Evolutionary conservation across 1,140 invertebrate genomes (phyloP), one percentile per base, ranked within the genome.

Genomic region (Drosophila pseudoobscura): DNA sequence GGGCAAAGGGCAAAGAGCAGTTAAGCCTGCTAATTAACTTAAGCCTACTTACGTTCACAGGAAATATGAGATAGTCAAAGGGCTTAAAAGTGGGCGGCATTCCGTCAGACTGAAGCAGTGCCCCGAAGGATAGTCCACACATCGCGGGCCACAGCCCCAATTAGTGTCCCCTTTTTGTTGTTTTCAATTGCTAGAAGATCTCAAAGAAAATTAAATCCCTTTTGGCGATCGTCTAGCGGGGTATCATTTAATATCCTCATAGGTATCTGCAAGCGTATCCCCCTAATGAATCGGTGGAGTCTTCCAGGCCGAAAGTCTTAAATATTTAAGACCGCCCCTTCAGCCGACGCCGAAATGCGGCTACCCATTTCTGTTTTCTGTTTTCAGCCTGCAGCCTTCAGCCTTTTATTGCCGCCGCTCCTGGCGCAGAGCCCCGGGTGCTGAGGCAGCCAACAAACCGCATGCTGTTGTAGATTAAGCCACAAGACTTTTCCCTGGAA

Each of bases 21-120:
- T 68, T 84, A 84, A 54, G 71, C 64, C 58, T 45, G 68, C 65
- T 78, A 75, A 83, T 84, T 82, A 82, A 82, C 68, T 74, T 60
- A 47, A 73, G 58, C 74, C 70, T 29, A 70, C 52, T 78, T 74
- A 50, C 7, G 31, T 50, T 53, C 50, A 29, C 50, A 35, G 53
- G 66, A 70, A 70, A 70, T 70, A 69, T 69, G 66, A 46, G 63
- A 57, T 69, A 57, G 43, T 35, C n/a, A 57, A 58, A 58, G 59
- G 58, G 17, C 22, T 20, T 44, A 26, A 50, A 75, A 75, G 47
- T 47, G 39, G 54, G 47, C 35, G n/a, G 56, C 57, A 73, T 64
- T 70, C 64, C 62, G 74, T 74, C 70, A 46, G n/a, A 9, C 8
- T 3, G 5, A 51, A 8, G 17, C 0, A 17, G n/a, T 46, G 51